Conservation (phyloP, 2,888 invertebrate species). For the Proisotoma minuta region DNA sequence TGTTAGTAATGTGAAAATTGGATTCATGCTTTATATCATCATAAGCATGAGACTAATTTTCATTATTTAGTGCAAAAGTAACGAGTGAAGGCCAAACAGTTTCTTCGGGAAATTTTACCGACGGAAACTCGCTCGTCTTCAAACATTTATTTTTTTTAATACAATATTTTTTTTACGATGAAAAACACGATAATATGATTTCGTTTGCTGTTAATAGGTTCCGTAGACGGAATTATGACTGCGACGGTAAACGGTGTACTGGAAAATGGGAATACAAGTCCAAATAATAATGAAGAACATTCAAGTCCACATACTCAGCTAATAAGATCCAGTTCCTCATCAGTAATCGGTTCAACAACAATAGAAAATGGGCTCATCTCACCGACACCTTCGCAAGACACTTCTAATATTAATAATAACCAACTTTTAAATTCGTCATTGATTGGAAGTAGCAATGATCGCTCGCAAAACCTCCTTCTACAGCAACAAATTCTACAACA, state of each 20-base stretch:
- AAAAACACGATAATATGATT: too few relatives aligned
- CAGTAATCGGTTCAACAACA: conserved; percentile 16
- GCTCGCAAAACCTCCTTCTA: conserved; percentile 25
- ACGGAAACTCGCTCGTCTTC: conserved; percentile 32
- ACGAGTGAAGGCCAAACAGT: conserved; percentile 33
- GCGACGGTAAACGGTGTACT: conserved; percentile 42
- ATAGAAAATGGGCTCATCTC: conserved; percentile 39
- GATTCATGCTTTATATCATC: conserved; percentile 5
- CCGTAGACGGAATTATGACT: too few relatives aligned
- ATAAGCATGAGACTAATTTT: conserved; percentile 3
- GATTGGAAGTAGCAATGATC: conserved; percentile 27
- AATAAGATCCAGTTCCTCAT: conserved; percentile 16
- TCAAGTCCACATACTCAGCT: conserved; percentile 34
- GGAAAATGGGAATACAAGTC: conserved; percentile 28
- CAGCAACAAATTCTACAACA: too few relatives aligned
- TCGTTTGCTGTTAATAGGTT: too few relatives aligned
- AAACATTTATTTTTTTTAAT: too few relatives aligned
- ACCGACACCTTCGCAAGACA: conserved; percentile 25
- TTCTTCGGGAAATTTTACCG: conserved; percentile 19
- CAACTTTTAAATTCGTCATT: conserved; percentile 3
- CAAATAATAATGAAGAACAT: conserved; percentile 23
- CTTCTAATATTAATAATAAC: conserved; percentile 17
- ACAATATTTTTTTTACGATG: too few relatives aligned
- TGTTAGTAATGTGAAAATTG: background rate
- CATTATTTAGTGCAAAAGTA: conserved; percentile 26